Evolutionary conservation across 2,797 vertebrate species (phyloP), one percentile per base, ranked within the genome.

Genomic region (Micropoecilia bifurca): DNA sequence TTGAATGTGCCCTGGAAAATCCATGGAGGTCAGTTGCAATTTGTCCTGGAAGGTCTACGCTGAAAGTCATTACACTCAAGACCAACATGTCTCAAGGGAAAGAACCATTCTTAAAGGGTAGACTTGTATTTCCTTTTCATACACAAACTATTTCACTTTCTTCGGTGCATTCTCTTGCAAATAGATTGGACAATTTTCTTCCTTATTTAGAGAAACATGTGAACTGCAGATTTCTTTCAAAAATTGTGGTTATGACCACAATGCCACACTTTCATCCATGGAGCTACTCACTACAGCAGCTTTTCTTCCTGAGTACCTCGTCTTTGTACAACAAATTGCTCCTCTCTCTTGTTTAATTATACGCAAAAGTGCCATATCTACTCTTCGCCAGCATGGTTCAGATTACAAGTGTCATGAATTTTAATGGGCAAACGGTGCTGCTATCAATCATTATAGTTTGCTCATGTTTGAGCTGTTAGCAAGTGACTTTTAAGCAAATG

Each of bases 21-120:
- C 93, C 91, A 92, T 91, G 89, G 86, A 84, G 94, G 93, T 95
- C 94, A 93, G 87, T 89, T 89, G 90, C 92, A 93, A 94, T 95
- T 93, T 94, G 91, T 95, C 93, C 93, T 91, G 85, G 89, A 88
- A 92, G 90, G 88, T 85, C 88, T 90, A 82, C 83, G 85, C 81
- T 14, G 83, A 92, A 89, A 93, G 89, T 94, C 93, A 93, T 94
- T 93, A 92, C 48, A 74, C 90, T 85, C 87, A 89, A 90, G 91
- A 94, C 92, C 90, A 90, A 90, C 90, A 87, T 86, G 87, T 91
- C 91, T 90, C 33, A 7, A 74, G 91, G 92, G 90, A 92, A 84
- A 78, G 33, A 82, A 76, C 73, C 80, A 88, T 86, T 92, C 89
- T 95, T 93, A 86, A 85, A 71, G 83, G 76, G 80, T 78, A 77